These are phyloP conservation scores for Drosophila tropicalis DNA, from an alignment of 1,140 invertebrate species.

Conservation along the genomic window DNA sequence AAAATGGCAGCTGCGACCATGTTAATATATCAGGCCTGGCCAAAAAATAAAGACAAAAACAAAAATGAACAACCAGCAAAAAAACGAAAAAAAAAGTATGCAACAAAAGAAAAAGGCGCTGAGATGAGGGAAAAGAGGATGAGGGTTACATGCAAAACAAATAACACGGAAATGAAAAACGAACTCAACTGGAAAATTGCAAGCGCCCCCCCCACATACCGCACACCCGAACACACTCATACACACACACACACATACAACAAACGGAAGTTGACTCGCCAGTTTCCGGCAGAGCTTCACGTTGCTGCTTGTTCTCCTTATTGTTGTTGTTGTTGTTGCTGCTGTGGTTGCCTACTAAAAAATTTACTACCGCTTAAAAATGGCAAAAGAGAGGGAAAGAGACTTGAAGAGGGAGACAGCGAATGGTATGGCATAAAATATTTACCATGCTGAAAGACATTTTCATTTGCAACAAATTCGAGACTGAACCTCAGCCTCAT, in stretches of 20 bases:
- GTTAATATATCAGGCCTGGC: conserved; percentile 69
- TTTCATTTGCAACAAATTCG: conserved; percentile 58
- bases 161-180: conserved; percentile 79
- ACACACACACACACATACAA: conserved; percentile 27
- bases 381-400: conserved; percentile 46
- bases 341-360: conserved; percentile 64
- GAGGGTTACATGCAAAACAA: conserved; percentile 67
- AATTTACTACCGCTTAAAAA: conserved; percentile 73
- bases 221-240: conserved; percentile 37
- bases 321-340: conserved; percentile 29
- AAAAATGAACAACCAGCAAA: conserved; percentile 21
- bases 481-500: conserved; percentile 52
- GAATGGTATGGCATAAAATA: conserved; percentile 64
- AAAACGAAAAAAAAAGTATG: not conserved
- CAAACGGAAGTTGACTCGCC: conserved; percentile 68
- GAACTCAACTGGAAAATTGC: conserved; percentile 79
- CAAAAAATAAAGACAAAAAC: conserved; percentile 42
- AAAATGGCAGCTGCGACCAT: conserved; percentile 64
- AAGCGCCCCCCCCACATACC: conserved; percentile 28
- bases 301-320: conserved; percentile 31
- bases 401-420: conserved; percentile 25
- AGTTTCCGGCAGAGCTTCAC: conserved; percentile 60
- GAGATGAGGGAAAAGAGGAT: not conserved
- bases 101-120: conserved; percentile 32
- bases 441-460: conserved; percentile 71